Conservation (phyloP, 1,140 invertebrate species). For the Bombyx mandarina region DNA sequence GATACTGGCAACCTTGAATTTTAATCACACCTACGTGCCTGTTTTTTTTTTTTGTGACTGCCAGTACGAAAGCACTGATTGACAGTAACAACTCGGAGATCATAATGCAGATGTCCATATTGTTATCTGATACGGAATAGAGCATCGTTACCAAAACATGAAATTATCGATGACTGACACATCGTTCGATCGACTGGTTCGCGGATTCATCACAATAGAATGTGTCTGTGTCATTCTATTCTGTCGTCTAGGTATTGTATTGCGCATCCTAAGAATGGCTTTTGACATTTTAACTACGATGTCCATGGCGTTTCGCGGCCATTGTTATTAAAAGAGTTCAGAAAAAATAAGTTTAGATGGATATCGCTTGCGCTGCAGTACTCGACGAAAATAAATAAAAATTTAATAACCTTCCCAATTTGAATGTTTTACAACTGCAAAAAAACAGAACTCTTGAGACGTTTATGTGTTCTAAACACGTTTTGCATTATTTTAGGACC, state of each 20-base stretch:
- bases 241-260: slow-evolving; percentile 29
- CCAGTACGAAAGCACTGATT: slow-evolving; percentile 39
- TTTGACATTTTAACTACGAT: too few relatives aligned
- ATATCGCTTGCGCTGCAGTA: slow-evolving; percentile 10
- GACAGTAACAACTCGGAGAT: slow-evolving; percentile 46
- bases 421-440: slow-evolving; percentile 14
- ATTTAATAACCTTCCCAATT: slow-evolving; percentile 15
- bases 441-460: slow-evolving; percentile 7
- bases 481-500: slow-evolving; percentile 16
- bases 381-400: slow-evolving; percentile 10
- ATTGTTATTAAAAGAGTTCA: slow-evolving; percentile 34
- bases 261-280: slow-evolving; percentile 12
- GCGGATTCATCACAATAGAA: slow-evolving; percentile 34
- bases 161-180: slow-evolving; percentile 38
- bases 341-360: slow-evolving; percentile 10
- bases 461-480: slow-evolving; percentile 13
- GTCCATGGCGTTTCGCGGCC: slow-evolving; percentile 27
- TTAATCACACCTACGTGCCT: slow-evolving; percentile 24
- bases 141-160: slow-evolving; percentile 40
- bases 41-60: slow-evolving; percentile 29
- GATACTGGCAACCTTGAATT: slow-evolving; percentile 24
- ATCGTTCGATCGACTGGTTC: slow-evolving; percentile 14
- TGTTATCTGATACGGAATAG: slow-evolving; percentile 50
- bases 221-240: slow-evolving; percentile 21
- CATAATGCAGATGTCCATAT: slow-evolving; percentile 45